Evolutionary conservation across 2,888 invertebrate species (phyloP), one percentile per base, ranked within the genome.

Genomic region (Cephus spinipes): DNA sequence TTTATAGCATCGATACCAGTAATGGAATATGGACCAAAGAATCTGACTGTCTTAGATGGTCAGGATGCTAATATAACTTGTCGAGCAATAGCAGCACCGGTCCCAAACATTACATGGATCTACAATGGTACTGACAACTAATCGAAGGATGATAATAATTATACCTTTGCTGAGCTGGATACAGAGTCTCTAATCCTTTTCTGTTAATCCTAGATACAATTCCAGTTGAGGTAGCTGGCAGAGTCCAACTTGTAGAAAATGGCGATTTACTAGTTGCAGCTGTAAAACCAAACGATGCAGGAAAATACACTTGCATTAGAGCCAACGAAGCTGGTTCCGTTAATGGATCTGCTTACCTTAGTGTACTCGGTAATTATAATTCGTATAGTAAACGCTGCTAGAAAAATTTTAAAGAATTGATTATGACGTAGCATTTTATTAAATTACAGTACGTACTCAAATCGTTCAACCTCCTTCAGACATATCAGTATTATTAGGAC

Each of bases 401-500:
- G 12, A 33, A 71, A 33, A 3, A 11, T 71, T 12, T 71, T 71
- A 31, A 31, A 30, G 30, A 12, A 31, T 31, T 71, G 12, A 71
- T 33, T 15, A 71, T 31, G 23, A 71, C 2, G 2, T 71, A 31
- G 31, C 31, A 33, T 9, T 71, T 75, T 11, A 23, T 74, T 55
- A 23, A 55, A 31, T 90, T 90, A 82, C 92, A 97, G 98, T 98
- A 89, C 94, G 97, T 86, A 98, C 98, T 12, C 97, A 98, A 93
- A 98, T 99, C 87, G 95, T 97, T 82, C 96, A 97, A 85, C 98
- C 98, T 77, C 98, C 98, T 76, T 97, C 96, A 81, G 97, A 98
- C 91, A 97, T 97, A 35, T 95, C 96, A 82, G 97, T 98, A 34
- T 94, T 99, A 81, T 94, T 99, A 81, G 98, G 99, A 33, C 96